Percentiles rank a stretch among this genome's conserved stretches.
Evolutionary conservation across 2,888 invertebrate species (phyloP).

Genomic region (Cancer borealis): DNA sequence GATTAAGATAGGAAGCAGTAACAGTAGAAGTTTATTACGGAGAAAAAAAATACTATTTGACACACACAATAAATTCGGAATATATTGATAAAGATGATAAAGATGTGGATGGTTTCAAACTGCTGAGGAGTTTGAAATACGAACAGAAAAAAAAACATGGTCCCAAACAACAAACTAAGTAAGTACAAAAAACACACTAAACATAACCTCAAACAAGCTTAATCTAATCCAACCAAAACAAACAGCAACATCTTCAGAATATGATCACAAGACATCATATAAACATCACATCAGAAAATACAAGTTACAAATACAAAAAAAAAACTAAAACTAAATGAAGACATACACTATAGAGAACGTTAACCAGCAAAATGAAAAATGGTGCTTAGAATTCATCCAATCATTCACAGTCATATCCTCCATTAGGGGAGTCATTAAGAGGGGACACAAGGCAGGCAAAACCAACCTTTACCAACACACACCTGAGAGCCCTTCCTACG

Average conservation of each 20-base stretch:
- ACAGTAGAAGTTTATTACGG: background rate
- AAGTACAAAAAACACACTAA: background rate
- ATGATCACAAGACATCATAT: background rate
- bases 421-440: slow-evolving; percentile 51
- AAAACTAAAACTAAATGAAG: slow-evolving; percentile 9
- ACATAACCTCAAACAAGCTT: background rate
- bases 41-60: background rate
- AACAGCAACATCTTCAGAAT: background rate
- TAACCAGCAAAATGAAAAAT: background rate
- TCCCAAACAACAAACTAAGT: background rate
- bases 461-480: background rate
- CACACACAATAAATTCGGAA: background rate
- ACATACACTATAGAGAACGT: slow-evolving; percentile 15
- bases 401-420: slow-evolving; percentile 31
- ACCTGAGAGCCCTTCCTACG: slow-evolving; percentile 47
- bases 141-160: background rate
- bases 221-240: background rate
- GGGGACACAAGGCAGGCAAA: background rate
- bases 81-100: slow-evolving; percentile 1
- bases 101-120: background rate
- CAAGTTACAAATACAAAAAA: background rate
- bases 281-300: background rate
- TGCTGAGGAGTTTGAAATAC: background rate
- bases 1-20: background rate
- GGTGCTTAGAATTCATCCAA: slow-evolving; percentile 16